Evolutionary conservation across 1,140 invertebrate genomes (phyloP).

Genomic region (Euwallacea fornicatus): DNA sequence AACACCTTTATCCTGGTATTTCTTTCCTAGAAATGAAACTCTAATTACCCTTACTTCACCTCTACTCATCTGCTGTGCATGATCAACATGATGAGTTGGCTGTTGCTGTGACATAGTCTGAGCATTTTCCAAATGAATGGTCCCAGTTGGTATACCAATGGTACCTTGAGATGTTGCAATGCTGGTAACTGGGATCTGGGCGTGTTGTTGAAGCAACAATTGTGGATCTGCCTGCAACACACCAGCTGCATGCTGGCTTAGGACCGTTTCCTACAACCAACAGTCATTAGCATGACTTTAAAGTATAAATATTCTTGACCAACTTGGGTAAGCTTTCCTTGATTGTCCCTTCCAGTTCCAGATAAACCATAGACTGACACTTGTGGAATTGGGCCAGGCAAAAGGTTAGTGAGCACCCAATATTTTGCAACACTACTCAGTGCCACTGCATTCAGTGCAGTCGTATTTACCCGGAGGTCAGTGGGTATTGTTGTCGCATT

Average conservation of each 20-base stretch:
- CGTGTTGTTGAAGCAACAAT: slow-evolving; percentile 49
- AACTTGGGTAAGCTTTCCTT: slow-evolving; percentile 63
- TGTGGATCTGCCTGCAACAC: slow-evolving; percentile 50
- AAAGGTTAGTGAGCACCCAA: slow-evolving; percentile 67
- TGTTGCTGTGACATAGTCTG: slow-evolving; percentile 39
- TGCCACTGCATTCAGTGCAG: slow-evolving; percentile 61
- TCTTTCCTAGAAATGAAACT: neutral
- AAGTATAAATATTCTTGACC: neutral
- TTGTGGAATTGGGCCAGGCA: slow-evolving; percentile 65
- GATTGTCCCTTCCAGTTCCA: slow-evolving; percentile 58
- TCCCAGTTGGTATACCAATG: slow-evolving; percentile 49
- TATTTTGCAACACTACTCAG: slow-evolving; percentile 67
- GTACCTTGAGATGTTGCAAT: slow-evolving; percentile 51
- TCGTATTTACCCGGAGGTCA: slow-evolving; percentile 62
- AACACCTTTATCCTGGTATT: neutral
- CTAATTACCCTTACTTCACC: slow-evolving; percentile 39
- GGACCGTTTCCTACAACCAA: slow-evolving; percentile 44
- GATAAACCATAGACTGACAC: slow-evolving; percentile 64
- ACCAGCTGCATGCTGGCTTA: slow-evolving; percentile 49
- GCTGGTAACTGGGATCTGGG: slow-evolving; percentile 49
- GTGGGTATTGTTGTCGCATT: slow-evolving; percentile 58
- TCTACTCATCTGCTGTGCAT: slow-evolving; percentile 37
- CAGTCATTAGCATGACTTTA: neutral
- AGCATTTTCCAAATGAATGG: slow-evolving; percentile 53
- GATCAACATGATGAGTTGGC: slow-evolving; percentile 49